Evolutionary conservation across 2,888 invertebrate species (phyloP), one percentile per base, ranked within the genome.

Genomic region (Ectemnius continuus): DNA sequence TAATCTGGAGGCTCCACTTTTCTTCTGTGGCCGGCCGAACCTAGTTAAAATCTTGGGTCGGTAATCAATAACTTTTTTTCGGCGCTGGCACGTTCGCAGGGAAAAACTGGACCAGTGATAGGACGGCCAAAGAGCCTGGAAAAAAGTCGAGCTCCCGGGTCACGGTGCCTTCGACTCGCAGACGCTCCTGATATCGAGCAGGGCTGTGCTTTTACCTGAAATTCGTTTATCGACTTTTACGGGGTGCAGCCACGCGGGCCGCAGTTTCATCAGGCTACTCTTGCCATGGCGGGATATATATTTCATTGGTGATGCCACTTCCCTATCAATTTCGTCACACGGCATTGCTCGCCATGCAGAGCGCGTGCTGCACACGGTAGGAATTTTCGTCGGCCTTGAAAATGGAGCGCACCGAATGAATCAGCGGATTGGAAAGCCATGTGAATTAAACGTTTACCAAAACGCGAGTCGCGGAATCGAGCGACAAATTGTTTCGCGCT

Each of bases 171-270:
- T 72, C 73, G 76, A 76, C 77, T 76, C 66, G 45, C 61, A 76
- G 76, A 73, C 70, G 69, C 47, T 67, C 73, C 67, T 58, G 73
- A 73, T 76, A 68, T 65, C 63, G 64, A 20, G 73, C 70, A 48
- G 78, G 70, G 16, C 62, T 26, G 57, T 52, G 76, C 76, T 76
- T 76, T 78, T 74, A 78, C 70, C 68, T 66, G 68, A 74, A 73
- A 78, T 76, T 76, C 78, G 78, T 78, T 78, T 78, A 78, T 71
- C 78, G 73, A 61, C 68, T 70, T 69, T 36, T 71, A 56, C 48
- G 59, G 73, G 48, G 67, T 65, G 76, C 77, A 71, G 45, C 63
- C 61, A 57, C 47, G 68, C 66, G 61, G 66, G 16, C 58, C 16
- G 16, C 78, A 79, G 78, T 79, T 79, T 72, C 71, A 77, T 78